Evolutionary conservation across 2,888 invertebrate genomes (phyloP).

Genomic region (Cephus pulcher): DNA sequence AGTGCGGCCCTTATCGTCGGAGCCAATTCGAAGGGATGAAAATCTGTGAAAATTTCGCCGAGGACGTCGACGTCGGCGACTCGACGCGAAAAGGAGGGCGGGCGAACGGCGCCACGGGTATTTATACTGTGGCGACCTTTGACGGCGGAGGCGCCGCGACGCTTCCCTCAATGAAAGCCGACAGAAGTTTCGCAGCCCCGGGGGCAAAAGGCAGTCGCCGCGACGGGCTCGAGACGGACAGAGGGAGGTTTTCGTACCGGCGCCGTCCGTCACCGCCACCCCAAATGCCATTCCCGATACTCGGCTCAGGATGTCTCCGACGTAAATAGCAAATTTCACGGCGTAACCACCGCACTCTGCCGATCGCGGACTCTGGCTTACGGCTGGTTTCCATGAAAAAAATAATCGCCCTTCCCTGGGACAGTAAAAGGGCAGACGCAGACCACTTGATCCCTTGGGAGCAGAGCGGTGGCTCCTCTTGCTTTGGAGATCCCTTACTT

Average conservation of each 20-base stretch:
- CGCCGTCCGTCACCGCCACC: constrained; percentile 17
- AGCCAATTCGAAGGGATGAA: too few relatives aligned
- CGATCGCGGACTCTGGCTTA: neutral
- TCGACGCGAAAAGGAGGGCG: constrained; percentile 27
- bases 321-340: neutral
- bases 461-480: too few relatives aligned
- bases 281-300: constrained; percentile 19
- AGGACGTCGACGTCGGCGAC: neutral
- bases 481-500: too few relatives aligned
- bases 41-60: neutral
- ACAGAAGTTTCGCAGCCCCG: constrained; percentile 5
- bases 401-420: too few relatives aligned
- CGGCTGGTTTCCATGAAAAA: too few relatives aligned
- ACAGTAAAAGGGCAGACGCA: too few relatives aligned
- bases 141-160: constrained; percentile 41
- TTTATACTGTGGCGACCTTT: constrained; percentile 57
- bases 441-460: too few relatives aligned
- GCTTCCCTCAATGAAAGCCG: constrained; percentile 38
- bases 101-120: constrained; percentile 50
- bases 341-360: neutral
- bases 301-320: neutral
- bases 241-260: constrained; percentile 7
- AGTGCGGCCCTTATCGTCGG: too few relatives aligned
- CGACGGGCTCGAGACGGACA: constrained; percentile 2
- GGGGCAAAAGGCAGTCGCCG: constrained; percentile 16